Percentiles rank a stretch among this genome's conserved stretches.
phyloP scores from a whole-genome alignment of 2,797 vertebrate species.

The Gymnothorax reevesii region DNA sequence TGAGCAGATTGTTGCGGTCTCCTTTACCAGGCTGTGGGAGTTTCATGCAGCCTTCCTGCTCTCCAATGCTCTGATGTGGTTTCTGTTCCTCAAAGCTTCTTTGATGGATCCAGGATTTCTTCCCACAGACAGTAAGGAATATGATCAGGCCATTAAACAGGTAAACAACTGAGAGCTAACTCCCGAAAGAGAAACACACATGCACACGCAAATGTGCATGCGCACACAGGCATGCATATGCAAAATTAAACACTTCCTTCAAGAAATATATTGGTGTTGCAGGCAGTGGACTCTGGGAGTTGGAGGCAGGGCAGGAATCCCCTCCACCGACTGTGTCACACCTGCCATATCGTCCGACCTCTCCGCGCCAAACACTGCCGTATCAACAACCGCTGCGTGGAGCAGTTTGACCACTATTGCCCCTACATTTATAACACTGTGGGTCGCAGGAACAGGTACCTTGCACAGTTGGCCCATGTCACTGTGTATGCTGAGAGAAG shows the following conservation, averaged over 20 bases:
- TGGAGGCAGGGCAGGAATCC: slow-evolving; percentile 45
- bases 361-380: slow-evolving; percentile 54
- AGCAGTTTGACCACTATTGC: slow-evolving; percentile 56
- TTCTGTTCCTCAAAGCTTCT: slow-evolving; percentile 54
- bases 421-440: slow-evolving; percentile 57
- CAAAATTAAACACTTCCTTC: background rate
- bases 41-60: slow-evolving; percentile 44
- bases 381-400: slow-evolving; percentile 49
- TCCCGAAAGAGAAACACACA: background rate
- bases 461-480: background rate
- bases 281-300: slow-evolving; percentile 50
- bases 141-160: slow-evolving; percentile 45
- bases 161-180: slow-evolving; percentile 25
- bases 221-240: background rate
- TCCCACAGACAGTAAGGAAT: slow-evolving; percentile 46
- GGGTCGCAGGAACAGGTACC: slow-evolving; percentile 53
- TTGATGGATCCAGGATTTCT: slow-evolving; percentile 48
- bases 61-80: slow-evolving; percentile 46
- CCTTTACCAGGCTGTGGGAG: slow-evolving; percentile 42
- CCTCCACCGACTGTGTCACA: slow-evolving; percentile 49
- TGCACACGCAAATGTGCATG: background rate
- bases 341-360: slow-evolving; percentile 51
- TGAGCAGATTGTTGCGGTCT: slow-evolving; percentile 44
- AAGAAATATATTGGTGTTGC: background rate
- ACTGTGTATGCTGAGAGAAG: background rate